Evolutionary conservation across 2,797 vertebrate species (phyloP), one percentile per base, ranked within the genome.

Genomic region (Lutjanus campechanus): DNA sequence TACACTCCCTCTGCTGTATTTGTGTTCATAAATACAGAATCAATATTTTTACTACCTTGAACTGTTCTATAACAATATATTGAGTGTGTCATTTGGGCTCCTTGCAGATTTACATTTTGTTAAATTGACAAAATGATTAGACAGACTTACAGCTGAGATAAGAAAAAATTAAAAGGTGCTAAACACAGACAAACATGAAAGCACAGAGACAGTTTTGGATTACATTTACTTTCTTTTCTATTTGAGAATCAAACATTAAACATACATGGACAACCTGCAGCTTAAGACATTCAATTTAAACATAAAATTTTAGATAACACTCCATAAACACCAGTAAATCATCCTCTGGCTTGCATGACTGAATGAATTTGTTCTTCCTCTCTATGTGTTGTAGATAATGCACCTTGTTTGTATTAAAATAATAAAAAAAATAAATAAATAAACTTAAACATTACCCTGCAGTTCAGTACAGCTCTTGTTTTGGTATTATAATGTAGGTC

Each of bases 351-450:
- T 22, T 59, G 6, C 51, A 9, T 11, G 55, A 13, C 20, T 13
- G 17, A 46, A 59, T 50, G 55, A 44, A 61, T 76, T 17, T 76
- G 29, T 78, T 60, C 40, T 73, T 77, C 20, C 25, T 69, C 19
- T 67, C 8, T 65, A 1, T 25, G 1, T 50, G 8, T 36, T 62
- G n/a, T 20, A 11, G 7, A 20, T 36, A 36, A 59, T 47, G 12
- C n/a, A 77, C 8, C 13, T 13, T 15, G 5, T 2, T 29, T 63
- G 60, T 53, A 58, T 25, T 13, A 56, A 2, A 25, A n/a, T 5
- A 7, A 49, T 55, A 11, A 11, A 43, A 53, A 51, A 43, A 60
- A 56, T 64, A 43, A 13, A 53, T 51, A n/a, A n/a, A n/a, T 17
- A 17, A 53, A 56, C 8, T 40, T 54, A 13, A 36, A 64, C 15